Evolutionary conservation across 2,797 vertebrate genomes (phyloP), one percentile per base, ranked within the genome.

Genomic region (Myotis myotis): DNA sequence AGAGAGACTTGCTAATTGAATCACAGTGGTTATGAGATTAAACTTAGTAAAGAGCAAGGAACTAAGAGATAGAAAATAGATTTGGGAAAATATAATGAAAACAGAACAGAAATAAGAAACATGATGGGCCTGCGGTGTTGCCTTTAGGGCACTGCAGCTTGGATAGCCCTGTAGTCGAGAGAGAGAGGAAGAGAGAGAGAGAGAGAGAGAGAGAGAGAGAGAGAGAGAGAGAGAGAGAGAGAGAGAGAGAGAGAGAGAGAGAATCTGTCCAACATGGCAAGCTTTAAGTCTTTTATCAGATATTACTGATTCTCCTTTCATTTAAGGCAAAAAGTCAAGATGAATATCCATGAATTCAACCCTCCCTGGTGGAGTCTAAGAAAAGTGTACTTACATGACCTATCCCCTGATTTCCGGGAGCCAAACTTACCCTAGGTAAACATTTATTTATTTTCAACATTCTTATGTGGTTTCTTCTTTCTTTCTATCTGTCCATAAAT

Each of bases 271-370:
- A 44, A 70, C 36, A 6, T 71, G 44, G 7, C 11, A 72, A 74
- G 41, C 30, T 75, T 55, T 62, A 91, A 75, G 38, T 82, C 30
- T 94, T 79, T 90, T 57, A 64, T 71, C n/a, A 47, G 13, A n/a
- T 23, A 28, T 81, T 51, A 72, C 9, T 25, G 53, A 71, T 64
- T 30, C 20, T 91, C n/a, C 72, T 36, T 87, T 88, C 19, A 85
- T n/a, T 87, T 81, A 10, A 19, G 12, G 17, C 17, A 10, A 66
- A 51, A 55, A 82, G 64, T 68, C 44, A 89, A 41, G 5, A 93
- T 80, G 16, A 80, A 84, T 62, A 79, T 6, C 12, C 12, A 71
- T 57, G 22, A 89, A 60, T 68, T 15, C 25, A 94, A 28, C 19
- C 30, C 22, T 68, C 49, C 70, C 36, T 60, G 6, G 80, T 2